Evolutionary conservation across 2,113 vertebrate species (phyloP), one percentile per base, ranked within the genome.

Genomic region (Pongo abelii): DNA sequence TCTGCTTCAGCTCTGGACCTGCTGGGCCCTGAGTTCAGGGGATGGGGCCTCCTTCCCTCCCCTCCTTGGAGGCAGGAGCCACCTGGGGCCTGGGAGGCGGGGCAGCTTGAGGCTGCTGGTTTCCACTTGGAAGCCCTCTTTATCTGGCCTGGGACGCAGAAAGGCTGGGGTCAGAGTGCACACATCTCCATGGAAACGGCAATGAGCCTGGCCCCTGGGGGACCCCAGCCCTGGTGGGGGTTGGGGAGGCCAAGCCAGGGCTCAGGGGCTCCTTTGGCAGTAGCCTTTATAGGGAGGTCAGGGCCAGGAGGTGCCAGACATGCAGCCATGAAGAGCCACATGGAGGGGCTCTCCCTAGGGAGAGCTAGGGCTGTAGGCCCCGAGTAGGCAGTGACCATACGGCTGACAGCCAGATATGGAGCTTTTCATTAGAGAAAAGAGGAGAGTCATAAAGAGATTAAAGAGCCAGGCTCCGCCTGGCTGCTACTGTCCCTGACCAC

Each of bases 91-190:
- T 0, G 2, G 94, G 94, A 97, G 93, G 95, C 96, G 96, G 95
- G 92, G 94, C 52, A 4, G 81, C 85, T 75, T 50, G 91, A 94
- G 91, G 90, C 78, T 27, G 35, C 79, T 3, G 23, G 64, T 96
- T 98, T 97, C 97, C 97, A 97, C 97, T 97, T 97, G 96, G 97
- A 97, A 97, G 94, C 97, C 79, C 67, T 97, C 92, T 98, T 98
- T 98, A 97, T 98, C 78, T 88, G 92, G 77, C 95, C 81, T 67
- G 75, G 84, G 77, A 85, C 95, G 86, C 95, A 98, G 96, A 97
- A 97, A 97, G 95, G 81, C 98, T 94, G 90, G 88, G 98, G 97
- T 98, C 97, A 98, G 97, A 97, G 97, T 93, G 96, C 97, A 97
- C 8, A 23, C 30, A 93, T 98, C 95, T 86, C 98, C 97, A 98